Base-by-base conservation (phyloP, 2,797 vertebrate species). In the Apodemus agrarius region DNA sequence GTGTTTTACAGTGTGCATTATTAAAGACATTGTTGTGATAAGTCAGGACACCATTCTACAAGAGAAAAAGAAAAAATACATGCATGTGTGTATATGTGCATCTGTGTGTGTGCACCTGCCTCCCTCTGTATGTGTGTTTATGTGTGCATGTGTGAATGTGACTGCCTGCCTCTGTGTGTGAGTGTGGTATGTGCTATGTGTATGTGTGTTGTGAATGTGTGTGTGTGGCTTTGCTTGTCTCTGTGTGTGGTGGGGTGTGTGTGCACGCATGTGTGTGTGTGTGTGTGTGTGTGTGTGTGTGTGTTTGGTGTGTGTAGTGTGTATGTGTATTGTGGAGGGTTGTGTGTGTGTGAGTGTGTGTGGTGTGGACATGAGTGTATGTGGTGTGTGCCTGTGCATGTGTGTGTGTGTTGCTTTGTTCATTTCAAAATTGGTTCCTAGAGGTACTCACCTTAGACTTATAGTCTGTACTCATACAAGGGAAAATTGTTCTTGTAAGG, bases 391-490 rank as follows among this genome's bases (percentile, higher is more conserved):
- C 12, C 63, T 65, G 11, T 65, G 63, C 29, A 31, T 65, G 29
- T 31, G 46, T 78, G 29, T 34, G 65, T 34, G 16, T 57, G 11
- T 14, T 80, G 29, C 14, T 63, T 61, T 76, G 34, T 9, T 65
- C 22, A 3, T 14, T 76, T n/a, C 21, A n/a, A 81, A 6, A 29
- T 21, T 72, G 46, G 29, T 59, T 79, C 19, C 34, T 79, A 69
- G 9, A n/a, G 43, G 24, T n/a, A 40, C 13, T 57, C 83, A 24
- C 17, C 52, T 92, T 89, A 9, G 74, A 59, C 78, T 90, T 96
- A 46, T 90, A 22, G 12, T n/a, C 74, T 96, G 22, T 65, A 82
- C 29, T 90, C 29, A 34, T 72, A n/a, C 72, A 92, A 90, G 67
- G 2, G 8, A 37, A 65, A 90, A 76, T 34, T 24, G 26, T 88